Base-by-base conservation (phyloP, 2,888 invertebrate genomes). In the Ophioninae sp. region DNA sequence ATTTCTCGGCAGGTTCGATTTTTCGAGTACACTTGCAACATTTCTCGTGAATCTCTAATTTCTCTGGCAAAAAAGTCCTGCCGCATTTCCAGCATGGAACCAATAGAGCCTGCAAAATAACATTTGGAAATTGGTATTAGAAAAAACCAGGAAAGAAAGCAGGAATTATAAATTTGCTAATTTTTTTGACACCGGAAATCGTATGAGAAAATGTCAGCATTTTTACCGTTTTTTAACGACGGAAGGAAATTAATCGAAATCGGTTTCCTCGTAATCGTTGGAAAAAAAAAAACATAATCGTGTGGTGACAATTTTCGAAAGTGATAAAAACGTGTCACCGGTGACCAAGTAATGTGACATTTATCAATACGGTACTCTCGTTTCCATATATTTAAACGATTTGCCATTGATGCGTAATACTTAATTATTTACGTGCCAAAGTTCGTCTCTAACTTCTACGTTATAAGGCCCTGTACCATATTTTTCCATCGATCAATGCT, bases 61-160 rank as follows among this genome's bases (percentile, higher is more conserved):
- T 93, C 87, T 96, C 96, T 0, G 96, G 95, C 85, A 94, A 93
- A 92, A 96, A 96, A 39, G 95, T 96, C 68, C 96, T 93, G 10
- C 95, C 95, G 90, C 96, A 96, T 87, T 94, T 94, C 64, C 93
- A 93, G 88, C 96, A 96, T 1, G 95, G 94, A 30, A 95, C 93
- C 87, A 96, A 89, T 73, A 93, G 93, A 17, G 93, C 92, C 94
- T 94, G 88, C 63, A 92, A 59, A 73, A 23, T 6, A 73, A 23
- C 9, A 56, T 7, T 3, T 13, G 22, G 6, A 17, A 72, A 71
- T 6, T 0, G 51, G 30, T 23, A 13, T 23, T 68, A 1, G 6
- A 20, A 44, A 44, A 22, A 13, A 17, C 17, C n/a, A n/a, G n/a
- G n/a, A n/a, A n/a, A n/a, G 13, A 17, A 17, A 51, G 51, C 13